Evolutionary conservation across 1,140 invertebrate species (phyloP).

Genomic region (Listronotus bonariensis): DNA sequence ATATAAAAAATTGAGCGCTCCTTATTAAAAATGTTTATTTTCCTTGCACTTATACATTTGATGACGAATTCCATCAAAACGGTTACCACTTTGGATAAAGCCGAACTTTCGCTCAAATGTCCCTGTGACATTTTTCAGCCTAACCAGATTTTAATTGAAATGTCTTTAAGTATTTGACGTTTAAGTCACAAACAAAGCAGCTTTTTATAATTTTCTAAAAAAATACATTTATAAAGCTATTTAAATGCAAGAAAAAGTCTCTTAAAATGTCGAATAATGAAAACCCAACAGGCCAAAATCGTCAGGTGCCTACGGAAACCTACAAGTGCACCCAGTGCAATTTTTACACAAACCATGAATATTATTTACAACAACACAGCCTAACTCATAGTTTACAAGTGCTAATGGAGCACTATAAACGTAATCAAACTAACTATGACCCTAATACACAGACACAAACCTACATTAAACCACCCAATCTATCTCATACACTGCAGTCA

Average conservation of each 20-base stretch:
- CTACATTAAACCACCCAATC: constrained; percentile 5
- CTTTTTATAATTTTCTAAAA: constrained; percentile 15
- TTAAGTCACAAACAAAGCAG: constrained; percentile 6
- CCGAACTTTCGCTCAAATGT: too few relatives aligned
- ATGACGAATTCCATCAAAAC: too few relatives aligned
- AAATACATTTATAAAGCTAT: not conserved
- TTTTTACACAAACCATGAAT: constrained; percentile 35
- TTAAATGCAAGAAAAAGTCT: constrained; percentile 5
- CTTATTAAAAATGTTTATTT: too few relatives aligned
- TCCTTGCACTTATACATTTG: too few relatives aligned
- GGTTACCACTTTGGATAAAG: too few relatives aligned
- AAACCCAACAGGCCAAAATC: constrained; percentile 7
- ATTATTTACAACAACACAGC: constrained; percentile 31
- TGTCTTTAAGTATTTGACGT: too few relatives aligned
- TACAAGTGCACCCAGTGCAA: constrained; percentile 33
- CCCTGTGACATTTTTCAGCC: too few relatives aligned
- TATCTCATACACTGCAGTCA: not conserved
- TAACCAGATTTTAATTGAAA: too few relatives aligned
- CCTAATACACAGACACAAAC: constrained; percentile 3
- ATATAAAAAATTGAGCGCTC: too few relatives aligned
- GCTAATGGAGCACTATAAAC: constrained; percentile 25
- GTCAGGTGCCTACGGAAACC: constrained; percentile 26
- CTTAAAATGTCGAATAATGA: constrained; percentile 24
- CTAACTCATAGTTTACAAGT: constrained; percentile 27
- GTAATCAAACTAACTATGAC: constrained; percentile 10